Evolutionary conservation across 2,797 vertebrate species (phyloP), one percentile per base, ranked within the genome.

Genomic region (Chaetophractus vellerosus): DNA sequence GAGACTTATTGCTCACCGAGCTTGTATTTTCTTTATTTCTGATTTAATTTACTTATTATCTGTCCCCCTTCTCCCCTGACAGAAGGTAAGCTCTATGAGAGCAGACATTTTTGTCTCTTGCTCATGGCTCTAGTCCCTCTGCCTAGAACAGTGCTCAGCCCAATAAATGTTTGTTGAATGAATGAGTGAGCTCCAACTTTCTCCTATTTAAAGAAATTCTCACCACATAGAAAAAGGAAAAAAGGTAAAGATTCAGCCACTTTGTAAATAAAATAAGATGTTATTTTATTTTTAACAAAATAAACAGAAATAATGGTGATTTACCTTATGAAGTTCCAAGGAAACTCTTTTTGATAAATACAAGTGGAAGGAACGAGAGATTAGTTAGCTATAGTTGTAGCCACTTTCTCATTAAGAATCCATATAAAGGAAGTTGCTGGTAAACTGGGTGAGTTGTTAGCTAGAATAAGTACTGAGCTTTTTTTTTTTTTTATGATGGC

Each of bases 251-350:
- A 26, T 72, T 63, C 76, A n/a, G 9, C n/a, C 84, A 9, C 61
- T 83, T 72, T 33, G 36, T 75, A 74, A 94, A 81, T 78, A 31
- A 90, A 72, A 71, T 78, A 55, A 64, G 93, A 68, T 83, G 41
- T 33, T 9, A 41, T 57, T 91, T 41, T 93, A 5, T 23, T 48
- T 59, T 88, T 31, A 72, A 75, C 23, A 92, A 71, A 86, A 33
- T 68, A 52, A 94, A 85, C 31, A 68, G 52, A 74, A 76, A 88
- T 86, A 80, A 79, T 82, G 72, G 1, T 66, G 41, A 41, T 52
- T 1, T 24, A 64, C 48, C 5, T 33, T 72, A 63, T 41, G 76
- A 61, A 26, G 12, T 80, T 16, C 6, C 9, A 81, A 57, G 52
- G 38, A 66, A 90, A 33, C 11, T 36, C 6, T 71, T 78, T 59